Conservation (phyloP, 1,140 invertebrate genomes). For the Bombus pyrosoma region DNA sequence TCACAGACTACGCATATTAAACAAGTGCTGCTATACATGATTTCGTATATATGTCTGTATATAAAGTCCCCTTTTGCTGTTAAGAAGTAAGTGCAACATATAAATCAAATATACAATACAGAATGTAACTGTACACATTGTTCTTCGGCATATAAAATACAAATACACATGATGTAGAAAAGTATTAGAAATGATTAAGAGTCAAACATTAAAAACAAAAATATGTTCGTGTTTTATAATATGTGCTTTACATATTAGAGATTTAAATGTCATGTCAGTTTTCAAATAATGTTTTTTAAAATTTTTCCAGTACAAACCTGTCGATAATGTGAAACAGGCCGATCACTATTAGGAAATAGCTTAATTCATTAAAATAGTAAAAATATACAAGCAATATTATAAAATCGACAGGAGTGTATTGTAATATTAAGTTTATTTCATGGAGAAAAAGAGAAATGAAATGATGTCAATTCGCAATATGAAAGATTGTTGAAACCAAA, state of each 20-base stretch:
- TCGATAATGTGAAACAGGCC: slow-evolving; percentile 44
- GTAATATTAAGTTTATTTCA: not conserved
- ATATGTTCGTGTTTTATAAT: slow-evolving; percentile 1
- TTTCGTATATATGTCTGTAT: not conserved
- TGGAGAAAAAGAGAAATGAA: not conserved
- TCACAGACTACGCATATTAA: slow-evolving; percentile 64
- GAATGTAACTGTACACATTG: slow-evolving; percentile 21
- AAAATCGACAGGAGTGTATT: slow-evolving; percentile 40
- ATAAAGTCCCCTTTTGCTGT: not conserved
- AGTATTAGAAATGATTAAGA: slow-evolving; percentile 10
- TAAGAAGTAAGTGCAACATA: not conserved
- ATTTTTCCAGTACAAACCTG: slow-evolving; percentile 23
- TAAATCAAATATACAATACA: slow-evolving; percentile 30
- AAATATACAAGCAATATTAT: slow-evolving; percentile 27
- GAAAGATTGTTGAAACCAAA: not conserved
- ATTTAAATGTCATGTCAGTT: not conserved
- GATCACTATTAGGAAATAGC: slow-evolving; percentile 19
- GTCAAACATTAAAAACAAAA: slow-evolving; percentile 1
- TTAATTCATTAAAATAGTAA: slow-evolving; percentile 34
- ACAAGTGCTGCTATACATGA: slow-evolving; percentile 30
- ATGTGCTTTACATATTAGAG: not conserved
- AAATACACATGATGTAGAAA: slow-evolving; percentile 20
- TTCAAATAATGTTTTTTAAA: not conserved
- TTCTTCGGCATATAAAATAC: slow-evolving; percentile 18
- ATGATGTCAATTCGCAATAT: not conserved